These are phyloP conservation scores for Sinopyrophorus schimmeli DNA, from an alignment of 2,888 invertebrate species.

Conservation along the genomic window DNA sequence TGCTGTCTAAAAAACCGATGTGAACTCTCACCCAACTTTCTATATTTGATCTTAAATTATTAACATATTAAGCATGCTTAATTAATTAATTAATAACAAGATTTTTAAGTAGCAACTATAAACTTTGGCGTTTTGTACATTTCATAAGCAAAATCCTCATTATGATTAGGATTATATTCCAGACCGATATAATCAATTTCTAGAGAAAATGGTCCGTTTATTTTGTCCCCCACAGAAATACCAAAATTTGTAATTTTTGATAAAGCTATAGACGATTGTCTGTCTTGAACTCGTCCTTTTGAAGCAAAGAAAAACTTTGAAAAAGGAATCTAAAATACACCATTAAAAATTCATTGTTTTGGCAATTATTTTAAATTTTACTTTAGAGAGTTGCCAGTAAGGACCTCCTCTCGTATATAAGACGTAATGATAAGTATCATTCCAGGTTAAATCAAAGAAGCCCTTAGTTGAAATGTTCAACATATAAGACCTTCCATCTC, in stretches of 20 bases:
- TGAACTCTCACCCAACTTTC: no score
- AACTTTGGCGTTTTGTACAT: conserved; percentile 74
- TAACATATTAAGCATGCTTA: no score
- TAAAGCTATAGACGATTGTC: conserved; percentile 66
- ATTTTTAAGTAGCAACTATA: conserved; percentile 67
- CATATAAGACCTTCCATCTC: conserved; percentile 91
- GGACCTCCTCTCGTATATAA: conserved; percentile 96
- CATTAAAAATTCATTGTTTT: conserved; percentile 23
- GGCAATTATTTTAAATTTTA: conserved; percentile 55
- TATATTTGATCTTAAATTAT: no score
- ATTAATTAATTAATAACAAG: no score
- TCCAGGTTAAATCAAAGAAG: conserved; percentile 83
- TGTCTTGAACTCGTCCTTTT: conserved; percentile 86
- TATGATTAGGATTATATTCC: conserved; percentile 76
- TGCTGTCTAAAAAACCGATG: no score
- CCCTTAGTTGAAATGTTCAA: conserved; percentile 78
- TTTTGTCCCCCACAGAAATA: conserved; percentile 78
- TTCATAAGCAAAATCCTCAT: conserved; percentile 92
- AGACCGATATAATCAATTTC: conserved; percentile 94
- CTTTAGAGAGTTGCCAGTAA: conserved; percentile 93
- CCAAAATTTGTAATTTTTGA: conserved; percentile 74
- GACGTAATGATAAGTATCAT: conserved; percentile 83
- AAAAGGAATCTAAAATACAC: conserved; percentile 81
- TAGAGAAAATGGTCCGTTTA: conserved; percentile 82
- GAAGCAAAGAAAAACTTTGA: conserved; percentile 85